These are phyloP conservation scores for Amiota minor DNA, from an alignment of 2,888 invertebrate genomes.

Conservation along the genomic window DNA sequence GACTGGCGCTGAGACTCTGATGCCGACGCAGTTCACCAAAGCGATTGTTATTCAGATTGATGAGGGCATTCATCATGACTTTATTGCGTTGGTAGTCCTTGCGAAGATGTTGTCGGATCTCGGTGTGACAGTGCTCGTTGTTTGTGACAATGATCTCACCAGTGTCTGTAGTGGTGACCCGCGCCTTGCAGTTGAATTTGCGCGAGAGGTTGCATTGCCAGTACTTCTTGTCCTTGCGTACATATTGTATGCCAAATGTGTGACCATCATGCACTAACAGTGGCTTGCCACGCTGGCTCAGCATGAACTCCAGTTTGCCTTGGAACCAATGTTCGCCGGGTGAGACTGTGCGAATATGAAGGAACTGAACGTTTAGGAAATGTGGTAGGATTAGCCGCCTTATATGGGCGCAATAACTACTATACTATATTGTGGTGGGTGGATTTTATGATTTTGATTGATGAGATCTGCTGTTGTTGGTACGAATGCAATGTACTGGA, in stretches of 20 bases:
- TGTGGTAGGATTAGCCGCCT: background rate
- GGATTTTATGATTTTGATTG: too few relatives aligned
- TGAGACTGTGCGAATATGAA: slow-evolving; percentile 63
- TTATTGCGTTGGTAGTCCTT: slow-evolving; percentile 74
- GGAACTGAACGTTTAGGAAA: slow-evolving; percentile 1
- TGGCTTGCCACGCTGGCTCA: slow-evolving; percentile 74
- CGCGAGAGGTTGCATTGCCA: slow-evolving; percentile 74
- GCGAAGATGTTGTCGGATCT: slow-evolving; percentile 73
- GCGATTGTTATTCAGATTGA: slow-evolving; percentile 68
- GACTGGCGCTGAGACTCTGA: slow-evolving; percentile 45
- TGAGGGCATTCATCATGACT: slow-evolving; percentile 71
- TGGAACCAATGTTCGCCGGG: slow-evolving; percentile 74
- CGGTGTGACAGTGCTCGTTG: slow-evolving; percentile 74
- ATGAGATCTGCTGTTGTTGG: too few relatives aligned
- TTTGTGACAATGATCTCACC: slow-evolving; percentile 72
- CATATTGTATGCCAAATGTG: slow-evolving; percentile 74
- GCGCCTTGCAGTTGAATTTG: slow-evolving; percentile 74
- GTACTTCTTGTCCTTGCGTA: slow-evolving; percentile 74
- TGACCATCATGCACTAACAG: slow-evolving; percentile 73
- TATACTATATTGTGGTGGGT: too few relatives aligned
- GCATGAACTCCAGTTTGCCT: slow-evolving; percentile 74
- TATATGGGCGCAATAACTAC: too few relatives aligned
- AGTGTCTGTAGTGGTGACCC: slow-evolving; percentile 73
- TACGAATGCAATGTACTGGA: background rate
- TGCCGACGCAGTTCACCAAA: slow-evolving; percentile 64